Evolutionary conservation across 2,888 invertebrate genomes (phyloP), one percentile per base, ranked within the genome.

Genomic region (Pocota personata): DNA sequence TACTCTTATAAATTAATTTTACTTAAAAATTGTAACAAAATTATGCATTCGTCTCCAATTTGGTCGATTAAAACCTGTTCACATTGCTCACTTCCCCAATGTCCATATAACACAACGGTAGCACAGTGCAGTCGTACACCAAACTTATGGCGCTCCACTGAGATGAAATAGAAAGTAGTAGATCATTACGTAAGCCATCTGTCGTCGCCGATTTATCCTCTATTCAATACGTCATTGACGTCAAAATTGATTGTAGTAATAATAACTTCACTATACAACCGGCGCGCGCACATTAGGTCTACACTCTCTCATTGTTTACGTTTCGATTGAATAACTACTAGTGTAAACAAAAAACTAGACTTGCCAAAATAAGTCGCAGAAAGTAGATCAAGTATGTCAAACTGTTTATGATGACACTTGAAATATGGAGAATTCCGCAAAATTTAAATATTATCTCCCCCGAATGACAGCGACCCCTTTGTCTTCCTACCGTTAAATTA

Each of bases 121-220:
- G 16, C 21, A 55, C 71, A 60, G 79, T 43, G 37, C 37, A 52
- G 48, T 21, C 60, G 37, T 43, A 50, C 14, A 37, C 43, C 43
- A 43, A 55, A 14, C 12, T 21, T 32, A 8, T 43, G 16, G 66
- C 37, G 40, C 40, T 30, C 40, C 55, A 64, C 48, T 58, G 40
- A 66, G 80, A 76, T 80, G 76, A 80, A 86, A 86, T 80, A 86
- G 84, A 86, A 86, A 86, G 84, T 76, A 58, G 80, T 84, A 58
- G 80, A 80, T 71, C 66, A 66, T 86, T 86, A 86, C 60, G 76
- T 76, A 86, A 86, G 57, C 27, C 40, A 58, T 66, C 64, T 64
- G 62, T 69, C 37, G 24, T 43, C 19, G 46, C 27, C 35, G 60
- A 69, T 69, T 60, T 73, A 52, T 57, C 40, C 40, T 76, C 58